phyloP scores from a whole-genome alignment of 1,140 invertebrate species.

The Drosophila ficusphila region DNA sequence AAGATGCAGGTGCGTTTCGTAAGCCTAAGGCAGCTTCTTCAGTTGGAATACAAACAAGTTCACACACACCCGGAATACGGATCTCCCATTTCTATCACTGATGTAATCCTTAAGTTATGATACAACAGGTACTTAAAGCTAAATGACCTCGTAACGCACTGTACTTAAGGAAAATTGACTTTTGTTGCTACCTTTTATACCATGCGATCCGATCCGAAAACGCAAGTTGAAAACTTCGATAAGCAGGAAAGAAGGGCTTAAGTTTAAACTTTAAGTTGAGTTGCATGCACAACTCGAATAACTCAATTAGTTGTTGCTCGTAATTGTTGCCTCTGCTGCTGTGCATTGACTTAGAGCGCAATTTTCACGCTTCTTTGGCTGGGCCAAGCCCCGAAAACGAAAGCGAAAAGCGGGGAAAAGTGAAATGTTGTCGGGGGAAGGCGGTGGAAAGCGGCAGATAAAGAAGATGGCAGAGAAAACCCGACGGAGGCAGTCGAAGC shows the following conservation, averaged over 20 bases:
- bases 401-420: conserved; percentile 61
- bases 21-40: not conserved
- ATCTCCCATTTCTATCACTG: no score
- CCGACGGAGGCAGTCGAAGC: not conserved
- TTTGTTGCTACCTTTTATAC: not conserved
- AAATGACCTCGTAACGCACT: not conserved
- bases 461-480: conserved; percentile 8
- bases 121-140: not conserved
- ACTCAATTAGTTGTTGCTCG: conserved; percentile 59
- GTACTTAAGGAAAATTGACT: conserved; percentile 2
- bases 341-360: conserved; percentile 57
- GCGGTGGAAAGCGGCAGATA: not conserved
- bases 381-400: conserved; percentile 41
- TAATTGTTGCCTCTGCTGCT: conserved; percentile 26
- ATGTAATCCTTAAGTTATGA: no score
- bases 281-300: conserved; percentile 51
- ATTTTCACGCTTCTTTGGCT: conserved; percentile 68
- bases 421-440: conserved; percentile 28
- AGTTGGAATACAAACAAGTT: no score
- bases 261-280: conserved; percentile 21
- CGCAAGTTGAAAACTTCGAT: conserved; percentile 31
- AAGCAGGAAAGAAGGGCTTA: conserved; percentile 10
- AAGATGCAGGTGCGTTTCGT: conserved; percentile 6
- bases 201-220: conserved; percentile 6
- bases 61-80: no score